A percentile compares a stretch with the other conserved stretches of the same genome.
These are phyloP conservation scores for Hydrolagus colliei DNA, from an alignment of 2,797 vertebrate genomes.

Conservation along the genomic window DNA sequence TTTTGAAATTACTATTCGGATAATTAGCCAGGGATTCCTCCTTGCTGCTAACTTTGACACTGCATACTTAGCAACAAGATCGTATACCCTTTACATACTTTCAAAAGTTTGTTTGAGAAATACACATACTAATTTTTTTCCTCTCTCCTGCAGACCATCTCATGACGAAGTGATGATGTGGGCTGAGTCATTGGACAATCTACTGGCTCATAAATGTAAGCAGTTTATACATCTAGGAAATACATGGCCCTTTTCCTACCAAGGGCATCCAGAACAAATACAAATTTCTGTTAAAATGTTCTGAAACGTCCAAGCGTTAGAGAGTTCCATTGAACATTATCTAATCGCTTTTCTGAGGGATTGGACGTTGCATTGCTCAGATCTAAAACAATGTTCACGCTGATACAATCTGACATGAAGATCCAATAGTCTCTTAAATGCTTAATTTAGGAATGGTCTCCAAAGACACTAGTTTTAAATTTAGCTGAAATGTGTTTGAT, in stretches of 20 bases:
- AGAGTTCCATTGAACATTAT: background rate
- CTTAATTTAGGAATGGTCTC: no score
- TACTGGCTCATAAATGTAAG: constrained; percentile 89
- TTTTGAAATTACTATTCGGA: background rate
- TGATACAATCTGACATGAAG: background rate
- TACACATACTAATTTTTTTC: background rate
- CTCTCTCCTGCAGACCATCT: constrained; percentile 60
- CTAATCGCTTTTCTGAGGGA: background rate
- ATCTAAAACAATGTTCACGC: background rate
- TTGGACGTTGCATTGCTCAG: background rate
- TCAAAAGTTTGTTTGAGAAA: background rate
- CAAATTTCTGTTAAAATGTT: background rate
- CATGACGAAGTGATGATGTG: constrained; percentile 79
- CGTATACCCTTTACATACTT: background rate
- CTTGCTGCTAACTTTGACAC: no score
- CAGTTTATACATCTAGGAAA: background rate
- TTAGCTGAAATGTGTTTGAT: background rate
- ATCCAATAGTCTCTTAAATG: background rate
- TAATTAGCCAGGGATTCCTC: no score
- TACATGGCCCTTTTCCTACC: background rate
- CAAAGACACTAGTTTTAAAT: background rate
- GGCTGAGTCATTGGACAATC: constrained; percentile 83
- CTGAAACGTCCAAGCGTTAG: background rate
- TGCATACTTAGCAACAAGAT: no score
- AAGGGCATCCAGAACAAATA: background rate